Base-by-base conservation (phyloP, 2,113 vertebrate species). In the Atlantisia rogersi region DNA sequence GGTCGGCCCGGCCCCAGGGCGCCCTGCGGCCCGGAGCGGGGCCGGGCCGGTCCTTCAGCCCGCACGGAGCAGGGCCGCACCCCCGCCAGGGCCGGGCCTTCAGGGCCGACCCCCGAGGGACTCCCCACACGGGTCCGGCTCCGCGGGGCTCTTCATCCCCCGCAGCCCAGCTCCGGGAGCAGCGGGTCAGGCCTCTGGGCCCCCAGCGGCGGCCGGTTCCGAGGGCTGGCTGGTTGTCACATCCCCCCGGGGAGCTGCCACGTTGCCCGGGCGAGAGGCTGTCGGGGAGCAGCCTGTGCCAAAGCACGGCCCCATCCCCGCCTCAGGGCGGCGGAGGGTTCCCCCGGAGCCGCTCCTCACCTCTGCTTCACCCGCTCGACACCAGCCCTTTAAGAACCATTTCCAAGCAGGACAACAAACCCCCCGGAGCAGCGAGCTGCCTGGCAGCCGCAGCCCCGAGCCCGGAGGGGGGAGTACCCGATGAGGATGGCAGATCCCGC, bases 321-420 rank as follows among this genome's bases (percentile, higher is more conserved):
- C 60, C 28, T 5, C 52, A 6, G 1, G 35, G 12, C 55, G 6
- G 6, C 55, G 4, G 12, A 28, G 73, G 14, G 6, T 4, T 46
- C 5, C 50, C 74, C 3, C 1, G 48, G 73, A 50, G 78, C n/a
- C 10, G 6, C 68, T 10, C 12, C 0, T 4, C 3, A 1, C 37
- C 48, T 7, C 42, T 2, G 55, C 1, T n/a, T 62, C 31, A 37
- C 42, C 68, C 6, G 59, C 68, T 25, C 64, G 1, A n/a, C 70
- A 35, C 28, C 11, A 0, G 2, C 21, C 32, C 0, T 14, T 32
- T 13, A 17, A 35, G 32, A 65, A 6, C 52, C 31, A 1, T 25
- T 62, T 46, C 82, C 60, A 24, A 9, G 12, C 0, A 50, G 35
- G 22, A n/a, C 6, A 24, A 1, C 32, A 50, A 4, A 35, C 28